A percentile compares a stretch with the other conserved stretches of the same genome.
Conservation (phyloP, 2,113 vertebrate genomes). For the Anguilla rostrata region DNA sequence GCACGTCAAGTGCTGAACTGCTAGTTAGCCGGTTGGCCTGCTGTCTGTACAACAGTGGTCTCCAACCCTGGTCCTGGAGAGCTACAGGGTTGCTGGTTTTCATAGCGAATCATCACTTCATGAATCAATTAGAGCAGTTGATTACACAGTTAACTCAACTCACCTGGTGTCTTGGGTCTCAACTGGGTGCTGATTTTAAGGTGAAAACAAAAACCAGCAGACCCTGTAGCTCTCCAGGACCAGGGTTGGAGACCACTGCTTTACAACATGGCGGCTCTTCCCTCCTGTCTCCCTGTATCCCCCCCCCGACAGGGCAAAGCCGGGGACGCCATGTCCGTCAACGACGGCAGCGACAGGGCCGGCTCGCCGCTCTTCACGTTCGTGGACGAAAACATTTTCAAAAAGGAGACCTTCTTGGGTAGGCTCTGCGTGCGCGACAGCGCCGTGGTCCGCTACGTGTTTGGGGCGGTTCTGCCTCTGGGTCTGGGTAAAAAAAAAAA, state of each 20-base stretch:
- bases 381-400: conserved; percentile 74
- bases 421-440: conserved; percentile 10
- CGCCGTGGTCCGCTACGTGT: not conserved
- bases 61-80: too few species aligned
- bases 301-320: not conserved
- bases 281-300: not conserved
- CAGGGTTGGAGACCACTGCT: too few species aligned
- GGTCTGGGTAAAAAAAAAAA: not conserved
- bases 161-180: too few species aligned
- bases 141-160: too few species aligned
- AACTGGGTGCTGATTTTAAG: too few species aligned
- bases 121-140: too few species aligned
- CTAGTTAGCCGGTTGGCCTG: not conserved
- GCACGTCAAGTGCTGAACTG: not conserved
- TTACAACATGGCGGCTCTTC: not conserved
- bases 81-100: too few species aligned
- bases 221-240: too few species aligned
- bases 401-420: conserved; percentile 77
- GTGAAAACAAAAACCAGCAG: too few species aligned
- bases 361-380: conserved; percentile 70
- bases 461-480: too few species aligned
- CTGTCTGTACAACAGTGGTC: too few species aligned
- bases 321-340: not conserved
- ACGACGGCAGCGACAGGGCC: conserved; percentile 41
- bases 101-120: too few species aligned